Evolutionary conservation across 2,888 invertebrate genomes (phyloP), one percentile per base, ranked within the genome.

Genomic region (Mactromeris polynyma): DNA sequence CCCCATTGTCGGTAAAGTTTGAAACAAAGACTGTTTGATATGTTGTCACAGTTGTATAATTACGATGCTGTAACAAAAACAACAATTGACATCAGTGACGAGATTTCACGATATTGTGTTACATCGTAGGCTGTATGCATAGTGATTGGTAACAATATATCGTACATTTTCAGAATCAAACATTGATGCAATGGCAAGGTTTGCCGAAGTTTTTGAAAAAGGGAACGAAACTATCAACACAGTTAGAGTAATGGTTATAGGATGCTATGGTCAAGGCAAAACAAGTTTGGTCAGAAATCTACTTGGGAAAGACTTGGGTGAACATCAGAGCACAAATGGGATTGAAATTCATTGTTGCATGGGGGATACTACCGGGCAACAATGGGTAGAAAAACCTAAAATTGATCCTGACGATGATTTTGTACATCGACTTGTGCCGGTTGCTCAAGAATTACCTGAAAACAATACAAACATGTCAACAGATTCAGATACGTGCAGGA

Each of bases 201-300:
- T 81, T 26, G 36, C 64, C 9, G 42, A 46, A 19, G 86, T 81
- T 36, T 38, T 87, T 19, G 42, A 54, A 19, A 40, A 78, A 19
- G 86, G 86, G 4, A 33, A 36, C 11, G 86, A 87, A 82, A 77
- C 54, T 54, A 82, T 78, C 51, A 81, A 58, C 31, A 21, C 82
- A n/a, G 36, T 87, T n/a, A 73, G 86, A 42, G 17, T 87, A 9
- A 78, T 78, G 54, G 40, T 87, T 0, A 64, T 87, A 17, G 87
- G 87, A 0, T 77, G 79, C 36, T 87, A 31, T 31, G 83, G 69
- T 6, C 82, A 79, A 38, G 87, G 87, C 0, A 87, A 87, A 80
- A 64, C 87, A 33, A 78, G 64, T 40, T 19, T 83, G 11, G 64
- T 46, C 42, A 79, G 54, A 31, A 17, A 54, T 69, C 83, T 87